Evolutionary conservation across 2,113 vertebrate genomes (phyloP).

Genomic region (Chloropsis cyanopogon): DNA sequence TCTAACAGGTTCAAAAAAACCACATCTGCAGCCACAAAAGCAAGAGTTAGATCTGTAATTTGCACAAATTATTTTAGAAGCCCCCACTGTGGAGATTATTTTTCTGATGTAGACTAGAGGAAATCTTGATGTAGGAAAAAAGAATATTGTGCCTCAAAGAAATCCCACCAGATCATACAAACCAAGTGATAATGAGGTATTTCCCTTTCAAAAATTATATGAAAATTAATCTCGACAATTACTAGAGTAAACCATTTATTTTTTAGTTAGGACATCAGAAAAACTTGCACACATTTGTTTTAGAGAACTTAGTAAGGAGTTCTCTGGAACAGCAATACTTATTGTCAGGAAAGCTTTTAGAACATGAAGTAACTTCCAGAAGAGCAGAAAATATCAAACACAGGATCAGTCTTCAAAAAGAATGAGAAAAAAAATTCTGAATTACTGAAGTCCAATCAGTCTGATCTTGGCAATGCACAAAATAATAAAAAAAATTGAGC

Average conservation of each 20-base stretch:
- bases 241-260: accelerated
- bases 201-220: not conserved
- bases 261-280: not conserved
- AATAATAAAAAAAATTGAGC: not conserved
- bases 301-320: not conserved
- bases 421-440: not conserved
- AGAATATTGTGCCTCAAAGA: not conserved
- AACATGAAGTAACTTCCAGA: not conserved
- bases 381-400: not conserved
- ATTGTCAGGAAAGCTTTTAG: not conserved
- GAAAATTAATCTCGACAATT: not conserved
- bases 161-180: not conserved
- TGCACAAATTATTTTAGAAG: not conserved
- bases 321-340: not conserved
- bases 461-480: not conserved
- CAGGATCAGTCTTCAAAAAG: not conserved
- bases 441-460: not conserved
- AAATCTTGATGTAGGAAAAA: not conserved
- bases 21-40: not conserved
- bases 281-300: not conserved
- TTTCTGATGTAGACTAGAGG: not conserved
- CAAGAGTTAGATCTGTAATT: not conserved
- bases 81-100: not conserved
- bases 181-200: not conserved
- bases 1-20: not conserved